Evolutionary conservation across 2,797 vertebrate species (phyloP), one percentile per base, ranked within the genome.

Genomic region (Peromyscus attwateri): DNA sequence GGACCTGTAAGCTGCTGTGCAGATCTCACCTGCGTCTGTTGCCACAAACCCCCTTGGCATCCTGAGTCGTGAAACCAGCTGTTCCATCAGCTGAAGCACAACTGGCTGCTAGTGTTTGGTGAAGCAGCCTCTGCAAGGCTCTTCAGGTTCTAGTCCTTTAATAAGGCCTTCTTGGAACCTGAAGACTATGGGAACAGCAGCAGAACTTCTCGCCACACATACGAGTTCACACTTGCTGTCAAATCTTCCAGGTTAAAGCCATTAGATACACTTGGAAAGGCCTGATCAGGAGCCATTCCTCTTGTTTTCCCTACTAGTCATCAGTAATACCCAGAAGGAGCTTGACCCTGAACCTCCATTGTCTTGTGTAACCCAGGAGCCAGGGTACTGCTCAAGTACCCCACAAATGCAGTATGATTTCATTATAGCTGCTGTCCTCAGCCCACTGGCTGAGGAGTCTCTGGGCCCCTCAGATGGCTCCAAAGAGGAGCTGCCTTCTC

Each of bases 201-300:
- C 77, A 49, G 49, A 87, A 75, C 70, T 92, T 57, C 55, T 87
- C 12, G n/a, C 25, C 90, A 60, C 83, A 79, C 60, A 88, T 25
- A 43, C 68, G 31, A 46, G 31, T 85, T 92, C 85, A 96, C 68
- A 87, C 91, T 84, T 92, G 52, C 68, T 95, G 85, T 92, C 91
- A 89, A 19, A 75, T 80, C 88, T 85, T 46, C 79, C 81, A 79
- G 85, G 60, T 92, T 92, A 37, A 80, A 90, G 89, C 71, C 87
- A 79, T 95, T 81, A 49, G 68, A 70, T 49, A 43, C 1, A 9
- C 43, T 87, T 96, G 55, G 68, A 90, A 95, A 94, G 57, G 79
- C 90, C 95, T 95, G 70, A 52, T 80, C 64, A 82, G 80, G 94
- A 96, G 92, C 80, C 85, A 91, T 92, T 89, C 92, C 82, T 89